Percentiles rank a stretch among this genome's conserved stretches.
phyloP scores from a whole-genome alignment of 2,113 vertebrate genomes.

The Rhegmatorhina hoffmannsi region DNA sequence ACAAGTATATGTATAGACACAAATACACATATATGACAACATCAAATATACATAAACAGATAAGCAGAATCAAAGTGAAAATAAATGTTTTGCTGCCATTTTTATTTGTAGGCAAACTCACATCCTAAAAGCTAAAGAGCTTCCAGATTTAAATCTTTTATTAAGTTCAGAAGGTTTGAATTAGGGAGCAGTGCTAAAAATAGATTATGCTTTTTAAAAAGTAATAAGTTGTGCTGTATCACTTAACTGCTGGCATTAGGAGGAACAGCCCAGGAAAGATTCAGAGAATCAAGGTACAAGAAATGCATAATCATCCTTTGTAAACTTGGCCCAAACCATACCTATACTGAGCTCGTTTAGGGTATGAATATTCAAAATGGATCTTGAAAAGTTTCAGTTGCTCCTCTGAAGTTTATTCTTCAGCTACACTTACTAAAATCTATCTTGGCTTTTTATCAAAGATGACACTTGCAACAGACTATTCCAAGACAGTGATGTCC shows the following conservation, averaged over 20 bases:
- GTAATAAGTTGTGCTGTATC: not conserved
- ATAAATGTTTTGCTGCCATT: slow-evolving; percentile 11
- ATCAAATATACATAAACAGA: not conserved
- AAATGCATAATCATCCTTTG: not conserved
- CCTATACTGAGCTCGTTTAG: not conserved
- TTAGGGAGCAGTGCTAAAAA: slow-evolving; percentile 46
- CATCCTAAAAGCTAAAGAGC: slow-evolving; percentile 52
- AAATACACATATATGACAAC: not conserved
- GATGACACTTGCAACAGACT: not conserved
- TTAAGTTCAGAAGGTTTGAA: slow-evolving; percentile 45
- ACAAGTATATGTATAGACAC: not conserved
- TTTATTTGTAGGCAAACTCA: slow-evolving; percentile 47
- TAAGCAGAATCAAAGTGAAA: not conserved
- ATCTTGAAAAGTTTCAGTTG: not conserved
- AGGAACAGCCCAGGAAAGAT: not conserved
- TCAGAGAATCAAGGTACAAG: not conserved
- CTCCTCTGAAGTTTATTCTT: not conserved
- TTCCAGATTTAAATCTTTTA: slow-evolving; percentile 72
- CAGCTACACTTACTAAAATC: not conserved
- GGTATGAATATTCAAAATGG: not conserved
- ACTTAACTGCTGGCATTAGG: not conserved
- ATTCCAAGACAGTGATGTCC: not conserved
- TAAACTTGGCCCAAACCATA: not conserved
- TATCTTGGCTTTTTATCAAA: not conserved
- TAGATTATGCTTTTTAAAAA: slow-evolving; percentile 25